Conservation (phyloP, 2,888 invertebrate genomes). For the Colletes collaris region DNA sequence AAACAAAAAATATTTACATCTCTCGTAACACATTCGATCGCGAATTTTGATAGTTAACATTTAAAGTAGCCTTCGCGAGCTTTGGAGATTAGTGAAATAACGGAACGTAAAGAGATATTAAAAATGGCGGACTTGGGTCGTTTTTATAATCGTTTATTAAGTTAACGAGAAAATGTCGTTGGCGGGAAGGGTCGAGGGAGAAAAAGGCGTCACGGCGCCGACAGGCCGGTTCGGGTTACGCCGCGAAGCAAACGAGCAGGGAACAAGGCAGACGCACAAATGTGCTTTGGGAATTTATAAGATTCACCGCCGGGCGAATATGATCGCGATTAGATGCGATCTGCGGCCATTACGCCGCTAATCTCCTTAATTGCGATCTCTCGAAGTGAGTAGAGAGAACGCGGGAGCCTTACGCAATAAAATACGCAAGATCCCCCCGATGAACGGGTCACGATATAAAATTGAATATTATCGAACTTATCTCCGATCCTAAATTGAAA, state of each 20-base stretch:
- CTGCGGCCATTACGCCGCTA: conserved; percentile 38
- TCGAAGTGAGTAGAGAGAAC: not conserved
- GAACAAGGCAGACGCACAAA: conserved; percentile 54
- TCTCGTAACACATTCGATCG: too few relatives aligned
- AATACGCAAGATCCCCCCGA: not conserved
- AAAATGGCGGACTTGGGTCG: too few relatives aligned
- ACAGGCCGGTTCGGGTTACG: conserved; percentile 70
- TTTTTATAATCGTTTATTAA: too few relatives aligned
- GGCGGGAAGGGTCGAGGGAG: conserved; percentile 1
- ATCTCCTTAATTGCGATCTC: conserved; percentile 45
- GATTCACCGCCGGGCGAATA: conserved; percentile 46
- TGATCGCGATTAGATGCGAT: conserved; percentile 57
- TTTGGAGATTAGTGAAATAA: too few relatives aligned
- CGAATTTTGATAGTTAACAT: too few relatives aligned
- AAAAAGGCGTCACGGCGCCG: conserved; percentile 43
- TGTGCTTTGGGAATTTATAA: conserved; percentile 35
- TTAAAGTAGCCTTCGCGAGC: too few relatives aligned
- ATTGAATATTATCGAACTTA: not conserved
- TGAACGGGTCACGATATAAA: conserved; percentile 19
- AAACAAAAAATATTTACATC: too few relatives aligned
- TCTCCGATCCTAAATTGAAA: not conserved
- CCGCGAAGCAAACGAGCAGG: conserved; percentile 74
- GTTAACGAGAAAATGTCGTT: too few relatives aligned
- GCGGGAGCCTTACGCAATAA: conserved; percentile 9
- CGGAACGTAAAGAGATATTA: too few relatives aligned